Evolutionary conservation across 2,797 vertebrate genomes (phyloP).

Genomic region (Chiroxiphia lanceolata): DNA sequence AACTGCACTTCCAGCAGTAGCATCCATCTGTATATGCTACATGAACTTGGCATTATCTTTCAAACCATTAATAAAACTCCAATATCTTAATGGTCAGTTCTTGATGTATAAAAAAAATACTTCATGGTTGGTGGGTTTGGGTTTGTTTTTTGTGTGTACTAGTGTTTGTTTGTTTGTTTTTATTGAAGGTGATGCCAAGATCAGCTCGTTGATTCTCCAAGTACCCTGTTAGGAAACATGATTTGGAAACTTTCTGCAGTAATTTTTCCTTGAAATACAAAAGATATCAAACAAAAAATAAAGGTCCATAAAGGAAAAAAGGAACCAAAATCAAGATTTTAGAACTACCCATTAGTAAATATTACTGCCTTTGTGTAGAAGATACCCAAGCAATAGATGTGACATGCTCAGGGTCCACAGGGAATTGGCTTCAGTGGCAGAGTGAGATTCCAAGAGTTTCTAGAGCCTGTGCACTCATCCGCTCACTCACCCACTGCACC

Average conservation of each 20-base stretch:
- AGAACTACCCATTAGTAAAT: neutral
- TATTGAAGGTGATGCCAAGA: neutral
- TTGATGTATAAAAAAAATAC: neutral
- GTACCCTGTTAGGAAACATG: fast-evolving
- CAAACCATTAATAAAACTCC: neutral
- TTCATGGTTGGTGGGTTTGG: fast-evolving
- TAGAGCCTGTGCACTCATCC: neutral
- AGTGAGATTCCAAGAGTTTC: neutral
- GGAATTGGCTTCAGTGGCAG: neutral
- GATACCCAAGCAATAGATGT: neutral
- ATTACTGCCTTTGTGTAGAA: neutral
- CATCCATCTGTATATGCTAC: neutral
- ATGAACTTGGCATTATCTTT: neutral
- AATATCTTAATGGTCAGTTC: neutral
- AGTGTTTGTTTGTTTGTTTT: neutral
- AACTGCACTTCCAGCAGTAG: neutral
- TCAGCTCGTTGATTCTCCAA: neutral
- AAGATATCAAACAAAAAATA: neutral
- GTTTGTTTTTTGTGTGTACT: no score
- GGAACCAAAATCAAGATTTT: neutral
- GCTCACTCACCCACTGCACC: neutral
- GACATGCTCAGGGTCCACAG: neutral
- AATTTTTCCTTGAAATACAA: neutral
- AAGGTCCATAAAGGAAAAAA: neutral
- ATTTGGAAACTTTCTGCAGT: neutral